phyloP scores from a whole-genome alignment of 2,113 vertebrate species.

The Parotia lawesii region DNA sequence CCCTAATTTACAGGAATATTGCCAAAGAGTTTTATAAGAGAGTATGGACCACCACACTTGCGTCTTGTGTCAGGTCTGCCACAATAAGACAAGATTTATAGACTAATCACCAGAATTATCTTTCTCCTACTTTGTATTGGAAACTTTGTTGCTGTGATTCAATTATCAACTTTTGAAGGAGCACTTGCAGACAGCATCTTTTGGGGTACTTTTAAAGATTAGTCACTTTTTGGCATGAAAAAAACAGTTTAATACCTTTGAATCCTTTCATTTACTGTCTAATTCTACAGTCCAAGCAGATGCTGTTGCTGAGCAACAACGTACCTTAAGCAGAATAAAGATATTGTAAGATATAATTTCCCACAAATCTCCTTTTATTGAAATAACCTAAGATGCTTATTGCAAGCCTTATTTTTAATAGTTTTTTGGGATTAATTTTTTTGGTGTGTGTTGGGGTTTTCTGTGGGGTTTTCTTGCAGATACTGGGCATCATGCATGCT shows the following conservation, averaged over 20 bases:
- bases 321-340: slow-evolving; percentile 2
- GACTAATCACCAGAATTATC: not conserved
- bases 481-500: not conserved
- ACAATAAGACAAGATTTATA: not conserved
- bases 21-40: not conserved
- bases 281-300: not conserved
- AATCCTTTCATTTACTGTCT: not conserved
- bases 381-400: slow-evolving; percentile 13
- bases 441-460: rapidly evolving
- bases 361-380: not conserved
- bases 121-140: not conserved
- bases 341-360: not conserved
- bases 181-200: not conserved
- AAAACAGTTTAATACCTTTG: not conserved
- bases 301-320: slow-evolving; percentile 19
- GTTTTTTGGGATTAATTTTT: not conserved
- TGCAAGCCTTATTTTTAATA: slow-evolving; percentile 14
- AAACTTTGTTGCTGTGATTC: not conserved
- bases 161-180: not conserved
- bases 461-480: not conserved
- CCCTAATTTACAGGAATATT: not conserved
- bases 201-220: not conserved
- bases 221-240: not conserved
- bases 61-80: not conserved
- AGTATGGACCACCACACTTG: not conserved